Base-by-base conservation (phyloP, 2,113 vertebrate species). In the Baryphthengus martii region DNA sequence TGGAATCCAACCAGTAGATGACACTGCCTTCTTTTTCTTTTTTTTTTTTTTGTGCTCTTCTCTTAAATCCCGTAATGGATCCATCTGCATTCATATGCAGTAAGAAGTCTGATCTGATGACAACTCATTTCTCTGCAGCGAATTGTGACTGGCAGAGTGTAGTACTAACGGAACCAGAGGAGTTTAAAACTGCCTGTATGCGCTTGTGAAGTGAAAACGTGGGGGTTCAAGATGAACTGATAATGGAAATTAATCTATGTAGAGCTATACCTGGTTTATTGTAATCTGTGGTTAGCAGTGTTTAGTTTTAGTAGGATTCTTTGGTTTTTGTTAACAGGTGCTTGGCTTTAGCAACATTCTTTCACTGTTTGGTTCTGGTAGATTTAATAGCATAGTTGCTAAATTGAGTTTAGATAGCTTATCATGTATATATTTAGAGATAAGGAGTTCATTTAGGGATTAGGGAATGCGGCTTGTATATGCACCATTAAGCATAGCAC, bases 371-470 rank as follows among this genome's bases (percentile, higher is more conserved):
- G 72, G 73, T 95, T 95, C 72, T 92, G 88, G 75, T 94, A 95
- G 95, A 95, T 97, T 97, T 96, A 96, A 86, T 97, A 97, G 90
- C 91, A 79, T 95, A 97, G 97, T 95, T 97, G 95, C 97, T 97
- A 95, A 96, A 96, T 92, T 52, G 98, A 97, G 97, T 97, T 97
- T 98, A 94, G 97, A 97, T 97, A 97, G 97, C 95, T 96, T 97
- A 97, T 96, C 97, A 95, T 93, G 95, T 98, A 97, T 98, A 97
- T 98, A 98, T 98, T 98, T 98, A 97, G 98, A 97, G 97, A 98
- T 95, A 97, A 97, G 97, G 93, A 98, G 98, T 98, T 98, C 98
- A 98, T 98, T 98, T 98, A 98, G 98, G 98, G 97, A 98, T 98
- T 97, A 98, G 96, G 92, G 97, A 96, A 98, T 98, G 97, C 94